phyloP scores from a whole-genome alignment of 2,797 vertebrate genomes.

The Falco columbarius region DNA sequence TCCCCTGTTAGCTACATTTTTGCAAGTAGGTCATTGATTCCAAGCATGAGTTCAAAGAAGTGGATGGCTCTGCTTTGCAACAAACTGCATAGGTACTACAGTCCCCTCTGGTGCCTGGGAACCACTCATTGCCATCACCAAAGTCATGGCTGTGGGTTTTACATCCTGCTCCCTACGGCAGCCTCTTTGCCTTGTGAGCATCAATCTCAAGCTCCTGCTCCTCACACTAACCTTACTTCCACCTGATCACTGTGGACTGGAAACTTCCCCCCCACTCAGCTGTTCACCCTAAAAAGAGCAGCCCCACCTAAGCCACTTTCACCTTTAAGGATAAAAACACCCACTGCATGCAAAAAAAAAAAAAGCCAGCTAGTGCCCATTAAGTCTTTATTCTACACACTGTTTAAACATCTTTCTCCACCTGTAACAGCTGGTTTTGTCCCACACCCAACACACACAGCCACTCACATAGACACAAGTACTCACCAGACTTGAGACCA shows the following conservation, averaged over 20 bases:
- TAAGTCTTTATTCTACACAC: neutral
- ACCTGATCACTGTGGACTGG: no score
- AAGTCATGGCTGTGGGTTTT: neutral
- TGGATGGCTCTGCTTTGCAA: constrained; percentile 10
- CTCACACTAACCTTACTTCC: neutral
- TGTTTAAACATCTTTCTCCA: neutral
- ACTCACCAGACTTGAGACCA: neutral
- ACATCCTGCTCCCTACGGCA: neutral
- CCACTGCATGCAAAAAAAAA: neutral
- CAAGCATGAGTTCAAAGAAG: constrained; percentile 18
- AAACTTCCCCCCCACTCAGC: neutral
- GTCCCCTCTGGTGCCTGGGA: neutral
- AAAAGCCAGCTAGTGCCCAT: neutral
- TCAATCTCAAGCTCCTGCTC: neutral
- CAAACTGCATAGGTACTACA: neutral
- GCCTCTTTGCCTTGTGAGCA: neutral
- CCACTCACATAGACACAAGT: fast-evolving
- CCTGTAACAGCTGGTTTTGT: neutral
- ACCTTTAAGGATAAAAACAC: neutral
- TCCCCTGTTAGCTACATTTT: constrained; percentile 17
- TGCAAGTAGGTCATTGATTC: constrained; percentile 62
- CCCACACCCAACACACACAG: neutral
- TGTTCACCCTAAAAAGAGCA: neutral
- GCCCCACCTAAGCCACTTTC: neutral
- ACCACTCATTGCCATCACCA: neutral